Conservation (phyloP, 2,888 invertebrate genomes). For the Microdon myrmicae region DNA sequence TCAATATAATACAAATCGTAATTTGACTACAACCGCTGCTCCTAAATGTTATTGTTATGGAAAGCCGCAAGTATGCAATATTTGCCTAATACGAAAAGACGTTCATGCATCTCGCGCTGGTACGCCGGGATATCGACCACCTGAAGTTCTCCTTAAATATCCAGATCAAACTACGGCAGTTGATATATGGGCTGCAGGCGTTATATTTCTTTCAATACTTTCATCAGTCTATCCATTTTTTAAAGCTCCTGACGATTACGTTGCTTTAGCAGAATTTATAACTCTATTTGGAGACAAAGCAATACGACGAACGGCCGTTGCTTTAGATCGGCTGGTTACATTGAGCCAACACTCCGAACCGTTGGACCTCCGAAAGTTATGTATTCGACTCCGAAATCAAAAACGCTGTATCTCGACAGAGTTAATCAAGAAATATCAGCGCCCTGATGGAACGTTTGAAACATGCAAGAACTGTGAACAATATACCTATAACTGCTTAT, state of each 20-base stretch:
- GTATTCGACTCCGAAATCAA: constrained; percentile 66
- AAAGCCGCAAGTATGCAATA: constrained; percentile 74
- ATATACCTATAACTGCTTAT: constrained; percentile 65
- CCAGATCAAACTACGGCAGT: constrained; percentile 85
- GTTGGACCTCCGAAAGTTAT: constrained; percentile 68
- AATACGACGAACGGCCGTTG: constrained; percentile 75
- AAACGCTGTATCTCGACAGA: constrained; percentile 60
- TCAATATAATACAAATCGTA: constrained; percentile 62
- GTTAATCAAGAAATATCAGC: constrained; percentile 58
- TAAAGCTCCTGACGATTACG: constrained; percentile 80
- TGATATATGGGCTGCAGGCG: constrained; percentile 90
- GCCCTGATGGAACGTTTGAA: constrained; percentile 58
- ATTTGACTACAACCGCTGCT: constrained; percentile 33
- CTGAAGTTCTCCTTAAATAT: constrained; percentile 84
- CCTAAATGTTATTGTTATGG: constrained; percentile 75
- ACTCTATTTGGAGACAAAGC: constrained; percentile 79
- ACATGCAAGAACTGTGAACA: constrained; percentile 66
- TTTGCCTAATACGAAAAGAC: constrained; percentile 73
- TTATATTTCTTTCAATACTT: constrained; percentile 82
- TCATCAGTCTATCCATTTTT: constrained; percentile 87
- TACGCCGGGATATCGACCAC: constrained; percentile 89
- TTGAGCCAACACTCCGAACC: constrained; percentile 69
- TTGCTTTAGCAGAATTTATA: constrained; percentile 84
- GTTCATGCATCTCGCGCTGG: constrained; percentile 85
- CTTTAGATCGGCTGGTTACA: constrained; percentile 72